Conservation (phyloP, 2,113 vertebrate genomes). For the Sinocyclocheilus anshuiensis region DNA sequence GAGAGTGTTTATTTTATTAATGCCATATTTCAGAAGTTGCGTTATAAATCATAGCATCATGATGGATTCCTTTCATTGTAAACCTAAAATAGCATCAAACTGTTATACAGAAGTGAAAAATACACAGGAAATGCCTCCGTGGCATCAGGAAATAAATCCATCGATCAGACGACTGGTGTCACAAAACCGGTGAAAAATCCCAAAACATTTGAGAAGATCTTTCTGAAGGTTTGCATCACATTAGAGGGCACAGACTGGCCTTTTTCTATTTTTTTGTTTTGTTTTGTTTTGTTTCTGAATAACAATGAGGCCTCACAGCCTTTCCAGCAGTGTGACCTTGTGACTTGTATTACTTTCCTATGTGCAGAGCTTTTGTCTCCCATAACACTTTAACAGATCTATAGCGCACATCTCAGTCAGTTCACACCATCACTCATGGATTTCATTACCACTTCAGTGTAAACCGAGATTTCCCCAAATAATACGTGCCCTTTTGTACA, state of each 20-base stretch:
- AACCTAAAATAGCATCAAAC: background rate
- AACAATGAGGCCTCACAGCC: background rate
- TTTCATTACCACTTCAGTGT: constrained; percentile 58
- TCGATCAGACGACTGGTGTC: background rate
- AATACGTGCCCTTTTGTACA: background rate
- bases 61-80: constrained; percentile 11
- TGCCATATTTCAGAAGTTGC: background rate
- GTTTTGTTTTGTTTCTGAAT: background rate
- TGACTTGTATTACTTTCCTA: constrained; percentile 57
- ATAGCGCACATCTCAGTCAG: constrained; percentile 46
- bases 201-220: background rate
- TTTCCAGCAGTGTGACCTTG: constrained; percentile 51
- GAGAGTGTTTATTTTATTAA: constrained; percentile 27
- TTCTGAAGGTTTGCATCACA: background rate
- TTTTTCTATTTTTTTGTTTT: background rate
- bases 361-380: constrained; percentile 59
- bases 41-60: constrained; percentile 15
- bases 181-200: background rate
- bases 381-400: constrained; percentile 63
- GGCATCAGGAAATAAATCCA: background rate
- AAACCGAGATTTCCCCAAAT: constrained; percentile 61
- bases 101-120: background rate
- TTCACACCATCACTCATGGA: constrained; percentile 45
- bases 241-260: background rate
- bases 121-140: background rate